Evolutionary conservation across 2,888 invertebrate species (phyloP).

Genomic region (Ryuthela nishihirai): DNA sequence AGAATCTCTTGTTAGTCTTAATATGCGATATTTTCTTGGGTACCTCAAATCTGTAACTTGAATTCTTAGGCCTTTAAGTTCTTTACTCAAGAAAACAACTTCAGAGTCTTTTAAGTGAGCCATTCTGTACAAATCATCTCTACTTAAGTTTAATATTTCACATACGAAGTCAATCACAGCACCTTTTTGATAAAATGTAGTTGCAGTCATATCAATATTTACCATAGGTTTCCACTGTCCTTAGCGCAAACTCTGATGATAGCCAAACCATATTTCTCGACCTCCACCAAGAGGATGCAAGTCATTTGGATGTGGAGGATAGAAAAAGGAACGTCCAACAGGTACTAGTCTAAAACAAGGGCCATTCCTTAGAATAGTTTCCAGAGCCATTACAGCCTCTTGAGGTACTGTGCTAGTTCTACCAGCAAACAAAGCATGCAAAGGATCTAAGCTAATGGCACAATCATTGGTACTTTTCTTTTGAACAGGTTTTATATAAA

Average conservation of each 20-base stretch:
- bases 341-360: slow-evolving; percentile 27
- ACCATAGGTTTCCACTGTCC: slow-evolving; percentile 38
- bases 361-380: slow-evolving; percentile 31
- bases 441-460: slow-evolving; percentile 27
- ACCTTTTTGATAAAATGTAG: slow-evolving; percentile 26
- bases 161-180: slow-evolving; percentile 25
- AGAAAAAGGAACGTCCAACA: slow-evolving; percentile 34
- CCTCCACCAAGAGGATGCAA: slow-evolving; percentile 27
- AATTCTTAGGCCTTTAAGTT: slow-evolving; percentile 51
- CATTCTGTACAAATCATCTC: neutral
- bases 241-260: slow-evolving; percentile 35
- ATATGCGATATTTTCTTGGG: slow-evolving; percentile 24
- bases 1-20: slow-evolving; percentile 9
- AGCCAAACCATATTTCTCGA: slow-evolving; percentile 40
- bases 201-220: slow-evolving; percentile 35
- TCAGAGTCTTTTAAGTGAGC: slow-evolving; percentile 5
- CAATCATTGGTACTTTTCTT: slow-evolving; percentile 22
- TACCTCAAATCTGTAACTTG: slow-evolving; percentile 25
- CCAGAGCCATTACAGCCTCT: slow-evolving; percentile 35
- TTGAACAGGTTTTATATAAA: slow-evolving; percentile 23
- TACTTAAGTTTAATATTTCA: neutral
- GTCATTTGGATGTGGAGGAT: slow-evolving; percentile 10
- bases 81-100: slow-evolving; percentile 50
- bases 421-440: slow-evolving; percentile 22
- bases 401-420: slow-evolving; percentile 8